Evolutionary conservation across 2,113 vertebrate genomes (phyloP).

Genomic region (Diadophis punctatus): DNA sequence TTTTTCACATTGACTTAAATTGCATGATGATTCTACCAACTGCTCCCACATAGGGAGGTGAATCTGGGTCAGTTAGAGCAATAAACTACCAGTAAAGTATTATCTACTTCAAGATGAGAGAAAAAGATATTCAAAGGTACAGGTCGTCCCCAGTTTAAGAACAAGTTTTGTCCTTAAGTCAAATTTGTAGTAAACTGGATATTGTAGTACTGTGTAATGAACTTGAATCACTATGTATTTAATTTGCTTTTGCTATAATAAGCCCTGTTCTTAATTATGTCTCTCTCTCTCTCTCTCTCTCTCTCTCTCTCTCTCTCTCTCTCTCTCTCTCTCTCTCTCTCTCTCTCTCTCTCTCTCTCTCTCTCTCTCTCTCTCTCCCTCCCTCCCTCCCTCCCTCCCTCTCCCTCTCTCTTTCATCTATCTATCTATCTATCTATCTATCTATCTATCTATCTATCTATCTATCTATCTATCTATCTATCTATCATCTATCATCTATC

Average conservation of each 20-base stretch:
- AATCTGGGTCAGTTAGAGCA: neutral
- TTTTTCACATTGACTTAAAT: neutral
- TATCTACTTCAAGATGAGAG: neutral
- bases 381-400: no score
- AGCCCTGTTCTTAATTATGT: neutral
- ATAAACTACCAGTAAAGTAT: neutral
- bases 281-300: accelerated
- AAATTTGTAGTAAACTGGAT: neutral
- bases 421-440: no score
- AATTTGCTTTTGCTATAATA: neutral
- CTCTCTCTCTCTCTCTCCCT: accelerated
- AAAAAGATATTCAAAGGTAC: neutral
- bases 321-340: no score
- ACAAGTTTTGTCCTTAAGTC: neutral
- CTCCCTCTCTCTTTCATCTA: no score
- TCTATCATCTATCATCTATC: no score
- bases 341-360: no score
- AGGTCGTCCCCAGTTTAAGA: neutral
- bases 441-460: no score
- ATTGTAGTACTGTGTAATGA: neutral
- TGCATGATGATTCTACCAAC: neutral
- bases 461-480: no score
- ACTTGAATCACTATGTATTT: neutral
- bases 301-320: no score
- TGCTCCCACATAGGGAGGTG: neutral